Conservation (phyloP, 2,797 vertebrate species). For the Distichodus sexfasciatus region DNA sequence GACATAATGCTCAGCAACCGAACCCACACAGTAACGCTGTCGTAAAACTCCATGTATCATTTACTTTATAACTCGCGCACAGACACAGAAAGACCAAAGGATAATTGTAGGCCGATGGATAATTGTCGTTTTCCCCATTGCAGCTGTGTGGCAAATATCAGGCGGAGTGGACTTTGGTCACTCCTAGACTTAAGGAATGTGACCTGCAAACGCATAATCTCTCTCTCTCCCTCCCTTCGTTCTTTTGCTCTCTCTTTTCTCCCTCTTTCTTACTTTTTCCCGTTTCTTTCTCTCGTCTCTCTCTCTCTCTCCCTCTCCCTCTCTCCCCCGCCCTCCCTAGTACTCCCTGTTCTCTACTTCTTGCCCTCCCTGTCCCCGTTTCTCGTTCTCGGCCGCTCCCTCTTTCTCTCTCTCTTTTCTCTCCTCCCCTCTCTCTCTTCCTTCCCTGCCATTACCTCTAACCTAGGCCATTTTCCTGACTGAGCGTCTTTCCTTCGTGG, state of each 20-base stretch:
- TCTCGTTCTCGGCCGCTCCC: too few relatives aligned
- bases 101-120: not conserved
- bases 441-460: not conserved
- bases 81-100: not conserved
- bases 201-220: slow-evolving; percentile 43
- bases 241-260: too few relatives aligned
- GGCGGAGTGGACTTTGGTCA: slow-evolving; percentile 62
- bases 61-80: not conserved
- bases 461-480: not conserved
- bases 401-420: not conserved
- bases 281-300: too few relatives aligned
- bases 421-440: not conserved
- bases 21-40: slow-evolving; percentile 1
- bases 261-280: too few relatives aligned
- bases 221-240: not conserved
- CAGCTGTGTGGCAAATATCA: slow-evolving; percentile 34
- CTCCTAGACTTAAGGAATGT: slow-evolving; percentile 37
- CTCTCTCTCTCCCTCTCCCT: not conserved
- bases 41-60: not conserved
- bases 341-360: too few relatives aligned
- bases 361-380: too few relatives aligned
- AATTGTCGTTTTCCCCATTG: slow-evolving; percentile 16
- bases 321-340: too few relatives aligned
- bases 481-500: not conserved
- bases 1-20: not conserved